Conservation (phyloP, 2,888 invertebrate genomes). For the Acheta domesticus region DNA sequence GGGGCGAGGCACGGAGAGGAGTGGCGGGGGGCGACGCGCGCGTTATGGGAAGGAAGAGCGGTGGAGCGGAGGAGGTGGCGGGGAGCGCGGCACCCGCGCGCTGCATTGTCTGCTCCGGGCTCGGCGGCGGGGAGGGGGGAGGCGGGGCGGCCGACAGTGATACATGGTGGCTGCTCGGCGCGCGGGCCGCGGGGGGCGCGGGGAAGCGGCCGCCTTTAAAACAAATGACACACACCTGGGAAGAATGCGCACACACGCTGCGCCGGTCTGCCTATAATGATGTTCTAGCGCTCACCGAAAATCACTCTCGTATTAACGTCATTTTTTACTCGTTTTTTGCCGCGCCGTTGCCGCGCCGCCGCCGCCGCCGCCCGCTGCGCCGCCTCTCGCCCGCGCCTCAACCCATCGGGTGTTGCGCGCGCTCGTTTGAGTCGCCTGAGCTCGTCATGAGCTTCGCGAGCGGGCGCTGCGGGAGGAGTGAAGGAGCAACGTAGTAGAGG, state of each 20-base stretch:
- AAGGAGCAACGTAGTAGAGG: no score
- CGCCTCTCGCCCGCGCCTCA: background rate
- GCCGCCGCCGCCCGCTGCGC: background rate
- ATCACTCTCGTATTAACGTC: slow-evolving; percentile 9
- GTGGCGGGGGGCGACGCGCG: background rate
- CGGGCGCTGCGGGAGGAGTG: no score
- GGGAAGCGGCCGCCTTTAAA: background rate
- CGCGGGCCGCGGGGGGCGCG: background rate
- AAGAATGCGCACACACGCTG: background rate
- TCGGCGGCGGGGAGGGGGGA: background rate
- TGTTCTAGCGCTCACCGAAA: slow-evolving; percentile 4
- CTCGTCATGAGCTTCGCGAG: background rate
- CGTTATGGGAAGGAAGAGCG: background rate
- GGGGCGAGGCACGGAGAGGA: no score
- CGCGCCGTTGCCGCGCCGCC: background rate
- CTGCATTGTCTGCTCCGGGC: background rate
- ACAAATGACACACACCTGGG: no score
- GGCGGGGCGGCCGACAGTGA: no score
- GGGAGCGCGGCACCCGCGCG: background rate
- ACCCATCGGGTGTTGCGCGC: background rate
- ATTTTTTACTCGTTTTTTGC: slow-evolving; percentile 18
- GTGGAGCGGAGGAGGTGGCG: background rate
- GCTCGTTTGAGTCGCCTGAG: background rate
- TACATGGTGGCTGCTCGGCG: no score
- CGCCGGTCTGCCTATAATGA: slow-evolving; percentile 18